These are phyloP conservation scores for Turritopsis dohrnii DNA, from an alignment of 30 jellyfish, hydroid and myxozoan species.

Conservation along the genomic window DNA sequence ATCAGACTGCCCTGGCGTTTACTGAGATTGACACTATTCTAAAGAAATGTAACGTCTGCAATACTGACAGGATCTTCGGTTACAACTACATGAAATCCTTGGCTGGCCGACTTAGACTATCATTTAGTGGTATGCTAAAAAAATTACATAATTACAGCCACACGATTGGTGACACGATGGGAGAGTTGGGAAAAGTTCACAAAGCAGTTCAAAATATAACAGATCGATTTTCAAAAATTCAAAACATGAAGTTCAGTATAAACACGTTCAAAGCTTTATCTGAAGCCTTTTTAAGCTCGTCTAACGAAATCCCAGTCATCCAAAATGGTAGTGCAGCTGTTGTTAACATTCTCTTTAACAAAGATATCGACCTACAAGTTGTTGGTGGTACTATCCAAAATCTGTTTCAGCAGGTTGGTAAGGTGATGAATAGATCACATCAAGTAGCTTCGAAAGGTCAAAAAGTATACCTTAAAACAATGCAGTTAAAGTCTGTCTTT, in stretches of 20 bases:
- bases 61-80: conserved; percentile 60
- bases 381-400: conserved; percentile 26
- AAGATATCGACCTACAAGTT: conserved; percentile 69
- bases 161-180: conserved; percentile 40
- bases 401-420: conserved; percentile 38
- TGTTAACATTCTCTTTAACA: conserved; percentile 38
- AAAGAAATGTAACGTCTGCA: conserved; percentile 57
- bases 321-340: conserved; percentile 44
- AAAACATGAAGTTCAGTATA: conserved; percentile 21
- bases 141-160: conserved; percentile 44
- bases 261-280: conserved; percentile 46
- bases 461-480: conserved; percentile 33
- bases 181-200: conserved; percentile 43
- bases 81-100: conserved; percentile 47
- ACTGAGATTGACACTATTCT: conserved; percentile 43
- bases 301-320: conserved; percentile 35
- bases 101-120: conserved; percentile 35
- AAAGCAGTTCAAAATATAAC: conserved; percentile 36
- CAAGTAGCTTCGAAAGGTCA: conserved; percentile 50
- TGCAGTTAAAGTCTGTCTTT: conserved; percentile 13
- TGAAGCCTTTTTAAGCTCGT: conserved; percentile 40
- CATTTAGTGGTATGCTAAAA: conserved; percentile 10
- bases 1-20: conserved; percentile 33
- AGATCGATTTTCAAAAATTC: conserved; percentile 40
- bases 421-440: conserved; percentile 47